These are phyloP conservation scores for Galerucella pusilla DNA, from an alignment of 2,888 invertebrate genomes.

Conservation along the genomic window DNA sequence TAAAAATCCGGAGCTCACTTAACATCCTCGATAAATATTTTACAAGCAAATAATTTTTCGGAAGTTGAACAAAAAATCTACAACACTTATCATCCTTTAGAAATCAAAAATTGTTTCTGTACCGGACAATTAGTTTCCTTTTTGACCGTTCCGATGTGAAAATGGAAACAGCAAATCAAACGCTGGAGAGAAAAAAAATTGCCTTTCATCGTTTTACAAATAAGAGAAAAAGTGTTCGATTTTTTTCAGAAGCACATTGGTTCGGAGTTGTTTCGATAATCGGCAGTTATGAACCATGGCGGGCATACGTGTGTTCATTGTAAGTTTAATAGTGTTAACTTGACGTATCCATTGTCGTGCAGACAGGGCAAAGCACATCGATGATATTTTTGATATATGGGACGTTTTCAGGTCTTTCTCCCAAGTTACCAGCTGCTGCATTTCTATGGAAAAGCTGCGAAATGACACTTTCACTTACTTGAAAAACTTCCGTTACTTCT, in stretches of 20 bases:
- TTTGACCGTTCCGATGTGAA: constrained; percentile 3
- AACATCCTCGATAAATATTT: neutral
- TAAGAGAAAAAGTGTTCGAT: neutral
- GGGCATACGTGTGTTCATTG: constrained; percentile 42
- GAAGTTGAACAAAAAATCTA: no score
- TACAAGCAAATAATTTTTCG: neutral
- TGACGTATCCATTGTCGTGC: neutral
- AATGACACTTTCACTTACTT: no score
- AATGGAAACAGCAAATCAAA: constrained; percentile 8
- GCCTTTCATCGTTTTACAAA: constrained; percentile 2
- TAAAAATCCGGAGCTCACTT: neutral
- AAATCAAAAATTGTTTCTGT: constrained; percentile 1
- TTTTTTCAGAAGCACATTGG: constrained; percentile 5
- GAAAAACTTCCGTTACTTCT: no score
- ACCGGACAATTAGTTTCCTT: constrained; percentile 3
- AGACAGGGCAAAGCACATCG: neutral
- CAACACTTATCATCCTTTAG: neutral
- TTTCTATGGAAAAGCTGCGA: no score
- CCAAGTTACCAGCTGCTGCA: no score
- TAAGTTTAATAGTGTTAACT: constrained; percentile 26
- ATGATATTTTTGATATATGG: no score
- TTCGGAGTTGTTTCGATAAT: constrained; percentile 8
- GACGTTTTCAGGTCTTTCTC: no score
- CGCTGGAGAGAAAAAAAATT: neutral
- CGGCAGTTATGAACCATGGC: constrained; percentile 30